Evolutionary conservation across 2,888 invertebrate genomes (phyloP), one percentile per base, ranked within the genome.

Genomic region (Cerastis rubricosa): DNA sequence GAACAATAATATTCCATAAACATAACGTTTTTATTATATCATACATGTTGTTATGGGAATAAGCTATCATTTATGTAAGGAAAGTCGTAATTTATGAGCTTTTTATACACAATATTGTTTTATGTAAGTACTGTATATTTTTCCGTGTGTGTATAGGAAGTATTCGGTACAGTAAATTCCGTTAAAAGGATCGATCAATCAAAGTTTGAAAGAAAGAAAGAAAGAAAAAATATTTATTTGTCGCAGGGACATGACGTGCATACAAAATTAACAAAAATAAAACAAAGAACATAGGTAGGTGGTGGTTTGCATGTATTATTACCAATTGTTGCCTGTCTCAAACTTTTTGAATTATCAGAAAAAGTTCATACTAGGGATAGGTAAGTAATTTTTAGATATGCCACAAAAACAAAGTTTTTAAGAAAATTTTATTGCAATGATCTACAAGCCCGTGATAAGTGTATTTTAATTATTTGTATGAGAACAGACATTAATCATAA

Each of bases 1-100:
- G 81, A 85, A 88, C 89, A 90, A 90, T 90, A 87, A 88, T 87
- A 85, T 78, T 78, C 81, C 84, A 85, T 89, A 86, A 87, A 87
- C 77, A 89, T 89, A 85, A 87, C 85, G 72, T 86, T 87, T 88
- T 88, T 88, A 87, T 80, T 80, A 81, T 87, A 78, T 80, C 71
- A 69, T 80, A 88, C 79, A 84, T 80, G 75, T 72, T 81, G 77
- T 76, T 76, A 73, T 76, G 57, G 68, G 76, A 84, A 78, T 85
- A 83, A 67, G 85, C 78, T 65, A 79, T 83, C 75, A 71, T 85
- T 79, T 83, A 61, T 77, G 77, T 72, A 70, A 19, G 82, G 29
- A 82, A 68, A 71, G 25, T 54, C 64, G 43, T 74, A 69, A 74
- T 71, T 76, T 81, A 76, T 61, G 43, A 66, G 29, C 7, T 40